Evolutionary conservation across 2,888 invertebrate species (phyloP).

Genomic region (Drosophila setosimentum): DNA sequence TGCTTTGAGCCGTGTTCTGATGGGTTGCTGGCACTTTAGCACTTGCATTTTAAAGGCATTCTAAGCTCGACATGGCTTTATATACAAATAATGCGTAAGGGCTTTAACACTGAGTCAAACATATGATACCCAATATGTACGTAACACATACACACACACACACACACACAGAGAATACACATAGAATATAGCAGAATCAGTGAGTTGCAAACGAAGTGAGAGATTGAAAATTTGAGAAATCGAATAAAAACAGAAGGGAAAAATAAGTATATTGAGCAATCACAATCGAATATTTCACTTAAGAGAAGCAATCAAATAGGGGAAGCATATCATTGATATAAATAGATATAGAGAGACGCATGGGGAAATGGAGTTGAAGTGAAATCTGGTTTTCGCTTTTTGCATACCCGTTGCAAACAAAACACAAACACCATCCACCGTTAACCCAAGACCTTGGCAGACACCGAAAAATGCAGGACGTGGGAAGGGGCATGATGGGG

Average conservation of each 20-base stretch:
- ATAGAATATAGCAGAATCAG: constrained; percentile 8
- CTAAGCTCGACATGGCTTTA: constrained; percentile 24
- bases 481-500: too few species aligned
- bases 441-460: constrained; percentile 31
- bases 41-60: constrained; percentile 8
- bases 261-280: constrained; percentile 31
- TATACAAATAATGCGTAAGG: not conserved
- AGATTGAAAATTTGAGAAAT: constrained; percentile 19
- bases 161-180: too few species aligned
- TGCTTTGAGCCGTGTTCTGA: not conserved
- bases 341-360: not conserved
- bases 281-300: constrained; percentile 32
- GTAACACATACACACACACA: not conserved
- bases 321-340: not conserved
- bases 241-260: constrained; percentile 9
- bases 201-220: constrained; percentile 3
- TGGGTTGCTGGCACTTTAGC: constrained; percentile 17
- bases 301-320: constrained; percentile 14
- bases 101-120: constrained; percentile 2
- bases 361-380: not conserved
- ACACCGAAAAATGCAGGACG: not conserved
- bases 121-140: not conserved
- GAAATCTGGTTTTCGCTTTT: constrained; percentile 10
- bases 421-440: constrained; percentile 15
- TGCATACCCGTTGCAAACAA: constrained; percentile 15